Evolutionary conservation across 1,140 invertebrate genomes (phyloP), one percentile per base, ranked within the genome.

Genomic region (Solen grandis): DNA sequence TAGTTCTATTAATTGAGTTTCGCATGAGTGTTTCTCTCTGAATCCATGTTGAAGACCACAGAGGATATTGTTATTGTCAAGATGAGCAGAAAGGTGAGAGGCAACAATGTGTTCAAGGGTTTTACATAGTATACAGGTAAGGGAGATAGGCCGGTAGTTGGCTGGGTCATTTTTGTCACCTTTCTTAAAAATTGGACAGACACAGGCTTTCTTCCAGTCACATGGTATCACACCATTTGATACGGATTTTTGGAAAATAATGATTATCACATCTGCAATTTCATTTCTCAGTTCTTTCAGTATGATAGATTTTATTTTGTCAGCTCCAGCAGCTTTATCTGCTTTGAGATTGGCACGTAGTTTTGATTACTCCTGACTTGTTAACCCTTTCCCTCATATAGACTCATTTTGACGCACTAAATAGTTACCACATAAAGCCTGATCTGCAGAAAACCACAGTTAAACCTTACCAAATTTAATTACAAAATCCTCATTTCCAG

Each of bases 1-100:
- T n/a, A 63, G 65, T 46, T 76, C 57, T 35, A 63, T 31, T 2
- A 65, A n/a, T 65, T 76, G 73, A 8, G 73, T 76, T 65, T 76
- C 60, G 55, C 73, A 76, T 5, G 73, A 76, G 2, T 62, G 25
- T 19, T 38, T 38, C n/a, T 76, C 65, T 33, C 60, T 63, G 22
- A 76, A 76, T 5, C 73, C 59, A 41, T 76, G 73, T 38, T 76
- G 73, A 13, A 62, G n/a, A 22, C 19, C 29, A 16, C 27, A 60
- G 3, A 60, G 35, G 19, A 75, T 75, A 19, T 63, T 75, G 27
- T 73, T 57, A 4, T 13, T 59, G 19, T 73, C 70, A 19, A 1
- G n/a, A 41, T 60, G 70, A 38, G 14, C 19, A n/a, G 35, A 41
- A 14, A 76, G 33, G 33, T 52, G 73, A n/a, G 19, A 52, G 19